A percentile compares a stretch with the other conserved stretches of the same genome.
Conservation (phyloP, 2,797 vertebrate genomes). For the Lates japonicus region DNA sequence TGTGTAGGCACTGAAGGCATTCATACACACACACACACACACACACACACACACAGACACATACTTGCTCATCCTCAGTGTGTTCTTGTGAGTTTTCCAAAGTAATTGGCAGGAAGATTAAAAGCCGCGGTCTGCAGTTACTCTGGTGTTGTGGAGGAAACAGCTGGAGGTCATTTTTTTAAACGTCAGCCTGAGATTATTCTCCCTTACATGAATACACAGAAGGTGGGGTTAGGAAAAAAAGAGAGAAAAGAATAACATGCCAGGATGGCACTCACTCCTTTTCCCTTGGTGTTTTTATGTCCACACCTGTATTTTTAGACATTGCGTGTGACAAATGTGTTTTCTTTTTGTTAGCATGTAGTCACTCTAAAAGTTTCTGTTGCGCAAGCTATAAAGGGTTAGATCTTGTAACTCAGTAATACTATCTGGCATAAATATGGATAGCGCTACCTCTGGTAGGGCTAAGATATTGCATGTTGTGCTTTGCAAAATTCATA, state of each 20-base stretch:
- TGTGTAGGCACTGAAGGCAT: constrained; percentile 44
- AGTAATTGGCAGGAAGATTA: constrained; percentile 26
- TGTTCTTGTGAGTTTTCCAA: constrained; percentile 50
- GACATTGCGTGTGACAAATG: not conserved
- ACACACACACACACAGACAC: not conserved
- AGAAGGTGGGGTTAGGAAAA: constrained; percentile 31
- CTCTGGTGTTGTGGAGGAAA: constrained; percentile 3
- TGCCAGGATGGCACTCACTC: constrained; percentile 25
- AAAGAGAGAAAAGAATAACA: constrained; percentile 27
- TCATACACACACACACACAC: not conserved
- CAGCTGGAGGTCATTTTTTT: constrained; percentile 18
- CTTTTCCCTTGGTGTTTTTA: constrained; percentile 37
- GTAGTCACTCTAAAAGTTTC: not conserved
- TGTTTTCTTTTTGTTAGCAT: not conserved
- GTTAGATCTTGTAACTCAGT: not conserved
- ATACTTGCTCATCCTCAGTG: constrained; percentile 1
- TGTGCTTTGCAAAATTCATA: not conserved
- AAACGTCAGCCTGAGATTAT: constrained; percentile 6
- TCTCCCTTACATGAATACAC: constrained; percentile 15
- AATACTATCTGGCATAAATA: not conserved
- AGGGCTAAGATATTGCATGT: not conserved
- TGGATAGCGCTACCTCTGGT: not conserved
- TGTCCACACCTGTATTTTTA: constrained; percentile 45
- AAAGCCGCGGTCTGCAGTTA: constrained; percentile 17
- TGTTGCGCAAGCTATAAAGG: not conserved